Conservation (phyloP, 1,140 invertebrate species). For the Spodoptera litura region DNA sequence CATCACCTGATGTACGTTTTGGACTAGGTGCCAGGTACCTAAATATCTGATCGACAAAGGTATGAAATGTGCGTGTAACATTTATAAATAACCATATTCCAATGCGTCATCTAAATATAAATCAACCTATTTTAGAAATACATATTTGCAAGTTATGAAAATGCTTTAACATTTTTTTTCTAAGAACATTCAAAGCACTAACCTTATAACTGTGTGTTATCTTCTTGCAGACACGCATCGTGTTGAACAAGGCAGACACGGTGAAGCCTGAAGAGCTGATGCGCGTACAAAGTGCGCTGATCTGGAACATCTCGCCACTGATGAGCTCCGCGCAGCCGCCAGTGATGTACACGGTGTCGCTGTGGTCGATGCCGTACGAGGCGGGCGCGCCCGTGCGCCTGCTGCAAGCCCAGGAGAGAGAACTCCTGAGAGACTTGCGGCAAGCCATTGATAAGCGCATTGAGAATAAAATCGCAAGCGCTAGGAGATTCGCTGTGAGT, state of each 20-base stretch:
- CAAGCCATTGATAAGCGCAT: constrained; percentile 94
- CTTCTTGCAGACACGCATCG: constrained; percentile 91
- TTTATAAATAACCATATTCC: constrained; percentile 4
- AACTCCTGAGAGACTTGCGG: constrained; percentile 94
- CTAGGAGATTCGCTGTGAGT: constrained; percentile 96
- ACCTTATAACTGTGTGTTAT: constrained; percentile 10
- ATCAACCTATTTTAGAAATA: neutral
- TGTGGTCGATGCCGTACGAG: constrained; percentile 96
- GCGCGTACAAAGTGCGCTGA: constrained; percentile 96
- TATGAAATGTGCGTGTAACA: constrained; percentile 7
- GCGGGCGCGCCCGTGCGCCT: constrained; percentile 91
- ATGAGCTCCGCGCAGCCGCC: constrained; percentile 98
- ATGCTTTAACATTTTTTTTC: neutral
- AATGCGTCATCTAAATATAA: constrained; percentile 2
- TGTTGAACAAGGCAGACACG: constrained; percentile 97
- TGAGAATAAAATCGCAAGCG: constrained; percentile 97
- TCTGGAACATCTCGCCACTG: constrained; percentile 98
- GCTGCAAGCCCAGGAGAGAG: constrained; percentile 94
- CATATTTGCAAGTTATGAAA: neutral
- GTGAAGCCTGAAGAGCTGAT: constrained; percentile 97
- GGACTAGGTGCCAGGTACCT: constrained; percentile 5
- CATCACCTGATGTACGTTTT: neutral
- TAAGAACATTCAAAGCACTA: neutral
- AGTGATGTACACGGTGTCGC: constrained; percentile 96
- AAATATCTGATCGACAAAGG: constrained; percentile 6